Evolutionary conservation across 2,888 invertebrate species (phyloP).

Genomic region (Melanostoma scalare): DNA sequence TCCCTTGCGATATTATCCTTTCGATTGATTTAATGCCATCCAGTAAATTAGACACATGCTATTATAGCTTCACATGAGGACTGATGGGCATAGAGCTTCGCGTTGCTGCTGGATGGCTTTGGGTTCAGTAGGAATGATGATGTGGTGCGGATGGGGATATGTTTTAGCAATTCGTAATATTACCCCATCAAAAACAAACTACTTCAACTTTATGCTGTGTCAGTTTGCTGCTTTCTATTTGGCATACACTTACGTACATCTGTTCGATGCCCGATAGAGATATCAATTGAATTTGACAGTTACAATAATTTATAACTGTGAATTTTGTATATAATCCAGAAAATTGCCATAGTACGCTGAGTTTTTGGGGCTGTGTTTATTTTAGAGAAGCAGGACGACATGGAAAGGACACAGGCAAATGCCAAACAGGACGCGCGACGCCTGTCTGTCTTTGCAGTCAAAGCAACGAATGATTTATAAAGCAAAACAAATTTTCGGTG

Average conservation of each 20-base stretch:
- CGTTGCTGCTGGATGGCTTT: slow-evolving; percentile 1
- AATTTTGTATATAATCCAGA: slow-evolving; percentile 55
- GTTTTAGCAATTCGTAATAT: slow-evolving; percentile 48
- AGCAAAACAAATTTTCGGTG: slow-evolving; percentile 53
- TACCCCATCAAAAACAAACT: slow-evolving; percentile 55
- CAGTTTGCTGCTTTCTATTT: not conserved
- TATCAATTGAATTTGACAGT: slow-evolving; percentile 73
- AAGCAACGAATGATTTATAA: slow-evolving; percentile 63
- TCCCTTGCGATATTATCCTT: slow-evolving; percentile 69
- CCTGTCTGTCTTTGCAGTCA: slow-evolving; percentile 54
- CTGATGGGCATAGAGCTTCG: slow-evolving; percentile 23
- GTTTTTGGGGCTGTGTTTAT: slow-evolving; percentile 15
- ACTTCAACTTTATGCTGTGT: slow-evolving; percentile 43
- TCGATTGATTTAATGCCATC: slow-evolving; percentile 61
- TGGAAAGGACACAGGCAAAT: not conserved
- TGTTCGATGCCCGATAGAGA: slow-evolving; percentile 67
- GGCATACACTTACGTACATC: slow-evolving; percentile 39
- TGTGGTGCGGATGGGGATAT: slow-evolving; percentile 2
- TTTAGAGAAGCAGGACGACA: not conserved
- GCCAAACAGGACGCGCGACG: slow-evolving; percentile 23
- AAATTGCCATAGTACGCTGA: slow-evolving; percentile 36
- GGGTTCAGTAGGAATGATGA: not conserved
- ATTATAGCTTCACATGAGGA: slow-evolving; percentile 27
- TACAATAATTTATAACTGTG: slow-evolving; percentile 71
- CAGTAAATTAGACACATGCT: slow-evolving; percentile 64